Evolutionary conservation across 2,888 invertebrate species (phyloP), one percentile per base, ranked within the genome.

Genomic region (Drosophila greeni): DNA sequence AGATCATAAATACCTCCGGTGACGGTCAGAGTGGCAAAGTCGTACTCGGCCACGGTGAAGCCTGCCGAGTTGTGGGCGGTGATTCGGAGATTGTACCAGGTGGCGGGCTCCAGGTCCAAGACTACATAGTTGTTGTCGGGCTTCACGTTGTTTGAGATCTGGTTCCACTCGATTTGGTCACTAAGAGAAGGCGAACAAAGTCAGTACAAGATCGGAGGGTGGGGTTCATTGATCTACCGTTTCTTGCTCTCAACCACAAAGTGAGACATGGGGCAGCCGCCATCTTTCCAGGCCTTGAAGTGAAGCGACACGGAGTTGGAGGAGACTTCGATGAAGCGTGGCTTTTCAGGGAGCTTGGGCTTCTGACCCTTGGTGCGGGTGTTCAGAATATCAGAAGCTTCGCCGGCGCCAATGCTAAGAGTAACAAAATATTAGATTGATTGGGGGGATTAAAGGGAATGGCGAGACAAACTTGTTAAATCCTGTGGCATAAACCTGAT

Each of bases 41-140:
- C 96, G 86, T 97, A 97, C 90, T 97, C 95, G 62, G 97, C 97
- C 52, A 97, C 97, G 39, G 96, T 95, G 84, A 97, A 97, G 52
- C 98, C 98, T 66, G 98, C 98, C 83, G 97, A 97, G 89, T 97
- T 98, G 89, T 97, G 95, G 5, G 96, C 95, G 3, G 96, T 97
- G 39, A 97, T 96, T 69, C 95, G 92, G 72, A 98, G 91, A 83
- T 95, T 94, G 87, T 98, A 98, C 96, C 97, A 97, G 14, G 94
- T 95, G 20, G 97, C 97, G 0, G 98, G 96, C 84, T 96, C 96
- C 80, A 98, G 90, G 87, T 97, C 97, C 88, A 96, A 90, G 9
- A 97, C 95, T 16, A 96, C 95, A 85, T 96, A 97, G 89, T 96
- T 96, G 72, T 95, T 95, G 62, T 94, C 95, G 11, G 96, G 95